These are phyloP conservation scores for Darevskia nairensis DNA, from an alignment of 2,797 vertebrate genomes.

Conservation along the genomic window DNA sequence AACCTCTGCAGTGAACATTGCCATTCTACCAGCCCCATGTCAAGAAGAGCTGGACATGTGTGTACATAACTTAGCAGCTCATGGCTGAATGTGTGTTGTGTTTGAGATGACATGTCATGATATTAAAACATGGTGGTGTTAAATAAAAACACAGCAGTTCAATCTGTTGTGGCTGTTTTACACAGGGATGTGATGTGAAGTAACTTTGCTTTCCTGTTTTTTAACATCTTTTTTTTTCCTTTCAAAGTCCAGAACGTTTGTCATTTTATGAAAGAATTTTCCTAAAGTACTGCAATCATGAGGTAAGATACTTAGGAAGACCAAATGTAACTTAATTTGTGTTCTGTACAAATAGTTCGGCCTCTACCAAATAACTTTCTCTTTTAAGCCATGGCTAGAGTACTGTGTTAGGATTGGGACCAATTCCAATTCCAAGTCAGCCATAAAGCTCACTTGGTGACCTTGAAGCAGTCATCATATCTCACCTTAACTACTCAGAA, in stretches of 20 bases:
- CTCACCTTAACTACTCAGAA: not conserved
- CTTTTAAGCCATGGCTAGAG: not conserved
- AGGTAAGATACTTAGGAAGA: not conserved
- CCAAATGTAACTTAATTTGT: not conserved
- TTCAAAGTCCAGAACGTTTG: conserved; percentile 15
- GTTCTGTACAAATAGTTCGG: not conserved
- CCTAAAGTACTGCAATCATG: not conserved
- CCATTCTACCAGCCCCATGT: no score
- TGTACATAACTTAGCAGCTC: not conserved
- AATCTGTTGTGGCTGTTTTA: not conserved
- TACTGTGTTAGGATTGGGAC: not conserved
- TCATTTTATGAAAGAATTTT: conserved; percentile 13
- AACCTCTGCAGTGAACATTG: not conserved
- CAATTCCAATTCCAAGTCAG: not conserved
- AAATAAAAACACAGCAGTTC: not conserved
- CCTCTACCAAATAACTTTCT: not conserved
- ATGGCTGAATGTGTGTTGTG: not conserved
- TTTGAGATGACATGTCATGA: not conserved
- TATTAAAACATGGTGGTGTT: not conserved
- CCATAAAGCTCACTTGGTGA: not conserved
- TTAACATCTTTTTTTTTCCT: not conserved
- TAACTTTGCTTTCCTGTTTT: not conserved
- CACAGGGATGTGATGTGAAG: no score
- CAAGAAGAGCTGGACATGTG: not conserved
- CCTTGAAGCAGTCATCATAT: not conserved